Evolutionary conservation across 2,113 vertebrate species (phyloP).

Genomic region (Limanda limanda): DNA sequence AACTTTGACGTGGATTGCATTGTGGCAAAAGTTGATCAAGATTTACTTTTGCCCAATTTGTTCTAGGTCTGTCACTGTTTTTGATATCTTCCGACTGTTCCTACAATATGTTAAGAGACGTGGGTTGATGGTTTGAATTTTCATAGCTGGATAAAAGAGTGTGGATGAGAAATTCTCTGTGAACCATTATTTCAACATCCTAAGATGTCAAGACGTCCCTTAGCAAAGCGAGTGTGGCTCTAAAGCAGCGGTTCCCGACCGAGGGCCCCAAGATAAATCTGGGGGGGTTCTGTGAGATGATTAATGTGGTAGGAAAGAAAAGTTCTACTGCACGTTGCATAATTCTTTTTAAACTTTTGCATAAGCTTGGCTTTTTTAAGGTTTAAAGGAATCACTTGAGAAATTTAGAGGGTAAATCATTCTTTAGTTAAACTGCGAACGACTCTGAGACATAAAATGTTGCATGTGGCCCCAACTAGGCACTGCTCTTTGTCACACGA

Average conservation of each 20-base stretch:
- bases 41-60: background rate
- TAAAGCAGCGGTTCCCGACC: background rate
- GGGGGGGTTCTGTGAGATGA: background rate
- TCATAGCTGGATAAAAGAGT: background rate
- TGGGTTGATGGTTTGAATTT: conserved; percentile 3
- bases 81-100: background rate
- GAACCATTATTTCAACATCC: background rate
- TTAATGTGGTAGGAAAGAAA: background rate
- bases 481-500: background rate
- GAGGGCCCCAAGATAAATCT: background rate
- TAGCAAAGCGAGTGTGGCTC: background rate
- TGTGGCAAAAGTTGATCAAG: background rate
- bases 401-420: background rate
- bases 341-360: background rate
- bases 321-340: background rate
- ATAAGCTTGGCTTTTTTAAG: too few species aligned
- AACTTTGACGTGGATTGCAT: too few species aligned
- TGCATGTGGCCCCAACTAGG: too few species aligned
- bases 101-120: background rate
- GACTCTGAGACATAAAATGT: background rate
- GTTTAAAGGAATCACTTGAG: background rate
- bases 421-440: background rate
- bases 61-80: background rate
- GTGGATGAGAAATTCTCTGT: background rate
- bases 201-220: background rate